These are phyloP conservation scores for Aphelenchoides besseyi DNA, from an alignment of 1,140 invertebrate species.

Conservation along the genomic window DNA sequence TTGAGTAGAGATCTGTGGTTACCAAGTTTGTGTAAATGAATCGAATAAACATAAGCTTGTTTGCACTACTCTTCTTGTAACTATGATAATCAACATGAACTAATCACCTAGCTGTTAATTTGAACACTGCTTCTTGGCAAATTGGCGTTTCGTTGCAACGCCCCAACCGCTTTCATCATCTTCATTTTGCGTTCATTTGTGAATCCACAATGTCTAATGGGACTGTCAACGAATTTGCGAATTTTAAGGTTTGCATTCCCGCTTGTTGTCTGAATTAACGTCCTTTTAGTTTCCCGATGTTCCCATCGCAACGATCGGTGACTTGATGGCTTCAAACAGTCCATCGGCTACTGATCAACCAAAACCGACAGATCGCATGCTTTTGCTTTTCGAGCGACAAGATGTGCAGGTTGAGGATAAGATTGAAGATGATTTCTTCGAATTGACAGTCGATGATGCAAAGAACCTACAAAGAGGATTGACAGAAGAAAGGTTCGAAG, in stretches of 20 bases:
- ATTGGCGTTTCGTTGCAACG: conserved; percentile 10
- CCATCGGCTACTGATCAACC: not conserved
- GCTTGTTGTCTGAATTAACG: not conserved
- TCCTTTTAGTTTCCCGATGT: conserved; percentile 27
- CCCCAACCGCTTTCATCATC: conserved; percentile 17
- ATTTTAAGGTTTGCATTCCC: conserved; percentile 19
- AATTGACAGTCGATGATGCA: conserved; percentile 12
- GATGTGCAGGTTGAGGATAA: not conserved
- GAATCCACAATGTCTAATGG: not conserved
- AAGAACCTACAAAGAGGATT: conserved; percentile 5
- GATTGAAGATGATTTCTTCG: conserved; percentile 23
- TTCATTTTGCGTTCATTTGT: not conserved
- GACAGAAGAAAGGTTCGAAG: not conserved
- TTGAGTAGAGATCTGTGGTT: too few relatives aligned
- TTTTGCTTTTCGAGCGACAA: conserved; percentile 10
- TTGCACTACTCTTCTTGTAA: too few relatives aligned
- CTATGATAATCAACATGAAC: too few relatives aligned
- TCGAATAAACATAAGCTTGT: too few relatives aligned
- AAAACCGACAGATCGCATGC: not conserved
- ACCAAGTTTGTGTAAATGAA: too few relatives aligned
- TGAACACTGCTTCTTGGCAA: not conserved
- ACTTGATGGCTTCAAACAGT: conserved; percentile 2
- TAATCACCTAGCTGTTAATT: conserved; percentile 8
- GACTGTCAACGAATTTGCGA: conserved; percentile 23
- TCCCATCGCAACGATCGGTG: conserved; percentile 11